phyloP scores from a whole-genome alignment of 2,888 invertebrate species.

The Tetragonula carbonaria region DNA sequence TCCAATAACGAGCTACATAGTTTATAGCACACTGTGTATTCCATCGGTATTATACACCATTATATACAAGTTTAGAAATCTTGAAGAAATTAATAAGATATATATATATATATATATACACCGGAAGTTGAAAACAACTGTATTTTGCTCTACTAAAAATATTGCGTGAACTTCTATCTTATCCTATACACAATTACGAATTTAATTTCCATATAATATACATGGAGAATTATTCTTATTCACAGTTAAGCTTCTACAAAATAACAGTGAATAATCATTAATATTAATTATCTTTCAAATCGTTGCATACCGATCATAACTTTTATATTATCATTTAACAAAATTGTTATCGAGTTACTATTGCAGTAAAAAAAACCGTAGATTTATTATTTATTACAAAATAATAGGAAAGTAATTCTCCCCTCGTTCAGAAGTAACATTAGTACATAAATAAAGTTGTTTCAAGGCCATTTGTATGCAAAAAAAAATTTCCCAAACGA shows the following conservation, averaged over 20 bases:
- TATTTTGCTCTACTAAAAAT: slow-evolving; percentile 4
- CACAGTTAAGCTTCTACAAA: neutral
- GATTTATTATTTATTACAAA: no score
- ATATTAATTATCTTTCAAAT: neutral
- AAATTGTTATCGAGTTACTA: no score
- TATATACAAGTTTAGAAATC: slow-evolving; percentile 17
- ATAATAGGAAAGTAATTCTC: no score
- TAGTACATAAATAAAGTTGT: no score
- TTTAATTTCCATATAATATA: neutral
- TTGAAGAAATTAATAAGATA: neutral
- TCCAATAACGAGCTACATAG: slow-evolving; percentile 7
- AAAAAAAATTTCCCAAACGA: neutral
- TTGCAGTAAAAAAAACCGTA: no score
- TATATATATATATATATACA: neutral
- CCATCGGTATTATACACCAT: neutral
- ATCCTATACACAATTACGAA: no score
- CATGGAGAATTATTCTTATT: neutral
- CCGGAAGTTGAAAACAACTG: slow-evolving; percentile 8
- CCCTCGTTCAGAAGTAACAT: no score
- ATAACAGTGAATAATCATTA: neutral
- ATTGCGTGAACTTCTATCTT: neutral
- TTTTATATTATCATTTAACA: no score
- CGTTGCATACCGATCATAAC: no score
- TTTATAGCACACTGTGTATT: neutral
- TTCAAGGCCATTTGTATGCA: neutral